Evolutionary conservation across 2,888 invertebrate species (phyloP), one percentile per base, ranked within the genome.

Genomic region (Operophtera brumata): DNA sequence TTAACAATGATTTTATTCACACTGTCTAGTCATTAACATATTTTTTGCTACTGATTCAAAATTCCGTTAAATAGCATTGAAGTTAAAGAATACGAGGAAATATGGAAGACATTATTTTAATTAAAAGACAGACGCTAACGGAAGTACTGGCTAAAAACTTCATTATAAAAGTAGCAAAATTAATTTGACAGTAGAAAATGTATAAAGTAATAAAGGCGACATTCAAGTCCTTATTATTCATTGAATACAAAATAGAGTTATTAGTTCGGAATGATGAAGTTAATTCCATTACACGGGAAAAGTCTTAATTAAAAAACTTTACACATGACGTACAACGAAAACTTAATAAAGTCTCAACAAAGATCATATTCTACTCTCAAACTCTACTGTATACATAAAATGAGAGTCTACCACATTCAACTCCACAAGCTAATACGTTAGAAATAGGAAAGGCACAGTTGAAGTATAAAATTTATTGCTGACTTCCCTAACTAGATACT

Each of bases 391-490:
- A 85, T 84, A 89, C 80, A 81, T 74, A 74, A 79, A 81, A 77
- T 78, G 75, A 76, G 78, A 83, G 73, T 78, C 82, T 82, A 85
- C 77, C 75, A 83, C 80, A 77, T 79, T 78, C 69, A 78, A 81
- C 76, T 80, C 76, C 85, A 83, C 84, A 83, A 83, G 85, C 85
- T 88, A 87, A 84, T 82, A 84, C 78, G 75, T 89, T 88, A 89
- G 90, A 90, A 86, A 89, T 88, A 89, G 89, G 86, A 88, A 90
- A 90, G 90, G 90, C 90, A 90, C 90, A 89, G 89, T 90, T 72
- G 89, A 90, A 89, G 88, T 89, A 88, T 89, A 84, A 87, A 89
- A 89, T 84, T 88, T 90, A 90, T 90, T 90, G 90, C 90, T 89
- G 88, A 84, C 81, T 81, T 82, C 79, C 82, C 84, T 90, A 88